Conservation (phyloP, 1,140 invertebrate genomes). For the Tetragnatha versicolor region DNA sequence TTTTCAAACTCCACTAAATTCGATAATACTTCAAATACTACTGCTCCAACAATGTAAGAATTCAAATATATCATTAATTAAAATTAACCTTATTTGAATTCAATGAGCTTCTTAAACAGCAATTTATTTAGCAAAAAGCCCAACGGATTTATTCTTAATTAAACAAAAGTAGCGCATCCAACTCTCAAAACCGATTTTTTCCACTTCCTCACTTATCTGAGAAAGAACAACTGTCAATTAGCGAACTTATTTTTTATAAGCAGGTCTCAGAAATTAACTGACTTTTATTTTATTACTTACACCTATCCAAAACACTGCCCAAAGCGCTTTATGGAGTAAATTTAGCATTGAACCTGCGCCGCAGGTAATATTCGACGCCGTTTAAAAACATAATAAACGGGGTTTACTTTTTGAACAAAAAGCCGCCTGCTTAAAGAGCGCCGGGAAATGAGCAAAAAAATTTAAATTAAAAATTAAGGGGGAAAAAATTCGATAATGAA, state of each 20-base stretch:
- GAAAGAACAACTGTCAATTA: constrained; percentile 5
- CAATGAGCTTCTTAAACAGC: too few species aligned
- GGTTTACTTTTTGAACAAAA: background rate
- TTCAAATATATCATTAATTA: too few species aligned
- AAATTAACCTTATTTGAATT: too few species aligned
- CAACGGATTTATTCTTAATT: too few species aligned
- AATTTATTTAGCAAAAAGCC: too few species aligned
- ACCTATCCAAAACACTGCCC: constrained; percentile 15
- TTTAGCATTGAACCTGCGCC: background rate
- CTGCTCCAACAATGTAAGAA: too few species aligned
- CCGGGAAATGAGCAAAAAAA: constrained; percentile 40
- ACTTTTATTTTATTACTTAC: constrained; percentile 56
- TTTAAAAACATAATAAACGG: constrained; percentile 8
- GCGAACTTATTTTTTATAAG: constrained; percentile 10
- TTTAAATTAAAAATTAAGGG: constrained; percentile 55
- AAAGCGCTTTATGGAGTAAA: constrained; percentile 23
- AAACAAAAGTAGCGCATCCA: too few species aligned
- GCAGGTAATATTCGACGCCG: constrained; percentile 1
- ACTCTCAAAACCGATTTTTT: too few species aligned
- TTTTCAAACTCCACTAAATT: too few species aligned
- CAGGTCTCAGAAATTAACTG: constrained; percentile 24
- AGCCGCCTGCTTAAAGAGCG: constrained; percentile 12
- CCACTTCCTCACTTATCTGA: background rate
- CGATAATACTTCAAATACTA: too few species aligned
- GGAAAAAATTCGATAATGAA: constrained; percentile 56